Evolutionary conservation across 2,113 vertebrate species (phyloP), one percentile per base, ranked within the genome.

Genomic region (Plecotus auritus): DNA sequence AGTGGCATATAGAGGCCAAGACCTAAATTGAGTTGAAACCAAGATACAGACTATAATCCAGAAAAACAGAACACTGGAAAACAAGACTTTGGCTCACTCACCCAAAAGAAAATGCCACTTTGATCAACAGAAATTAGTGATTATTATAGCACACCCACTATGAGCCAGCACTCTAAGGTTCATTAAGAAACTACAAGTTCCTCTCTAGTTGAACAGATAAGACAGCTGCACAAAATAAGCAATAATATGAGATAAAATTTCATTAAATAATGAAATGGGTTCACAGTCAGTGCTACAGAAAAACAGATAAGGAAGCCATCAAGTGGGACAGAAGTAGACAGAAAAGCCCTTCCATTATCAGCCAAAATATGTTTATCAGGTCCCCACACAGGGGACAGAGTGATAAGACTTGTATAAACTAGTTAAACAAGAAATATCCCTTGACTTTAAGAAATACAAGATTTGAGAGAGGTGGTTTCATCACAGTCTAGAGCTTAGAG

Each of bases 251-350:
- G 91, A 93, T 82, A 91, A 90, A 89, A 81, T 93, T 93, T 93
- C 76, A 95, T 76, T 96, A 95, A 85, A 35, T 94, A 96, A 77
- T 92, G 59, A 95, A 93, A 95, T 85, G 74, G 94, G 64, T 94
- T 96, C 72, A 92, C 49, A 95, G 73, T 51, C 56, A 72, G 64
- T 67, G 35, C 59, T 87, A 73, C 4, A 70, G 88, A 14, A 95
- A 17, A 92, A 82, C 22, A 86, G 95, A 92, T 93, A 94, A 96
- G 64, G 49, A 86, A 91, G 56, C 14, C 83, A 83, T 91, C 89
- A 85, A 88, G 51, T 13, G 2, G 59, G 17, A 91, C 70, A 95
- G 64, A 95, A 93, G 74, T 45, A 93, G 76, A 91, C 66, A 84
- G 59, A 80, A 93, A 72, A 85, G 81, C 30, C 45, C 49, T 94